Percentiles rank a stretch among this genome's conserved stretches.
phyloP scores from a whole-genome alignment of 1,140 invertebrate species.

The Thaumatotibia leucotreta region DNA sequence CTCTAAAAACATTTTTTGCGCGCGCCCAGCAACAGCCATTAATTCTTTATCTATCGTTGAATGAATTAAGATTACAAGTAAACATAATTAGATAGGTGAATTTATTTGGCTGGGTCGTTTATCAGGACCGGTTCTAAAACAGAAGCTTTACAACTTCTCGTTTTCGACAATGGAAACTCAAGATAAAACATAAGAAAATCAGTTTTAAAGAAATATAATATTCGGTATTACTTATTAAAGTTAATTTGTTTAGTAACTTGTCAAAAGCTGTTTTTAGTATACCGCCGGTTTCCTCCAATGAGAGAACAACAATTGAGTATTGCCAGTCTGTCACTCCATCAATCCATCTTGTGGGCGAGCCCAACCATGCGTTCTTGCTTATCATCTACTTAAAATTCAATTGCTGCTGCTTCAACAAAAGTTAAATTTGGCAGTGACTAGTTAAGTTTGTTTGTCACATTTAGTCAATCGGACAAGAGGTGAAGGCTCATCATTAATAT shows the following conservation, averaged over 20 bases:
- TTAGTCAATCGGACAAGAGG: not conserved
- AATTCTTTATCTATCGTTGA: not conserved
- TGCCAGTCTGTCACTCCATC: too few relatives aligned
- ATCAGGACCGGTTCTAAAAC: not conserved
- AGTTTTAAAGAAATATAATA: not conserved
- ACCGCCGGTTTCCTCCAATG: too few relatives aligned
- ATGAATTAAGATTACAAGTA: not conserved
- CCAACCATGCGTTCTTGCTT: too few relatives aligned
- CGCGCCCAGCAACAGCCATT: slow-evolving; percentile 2
- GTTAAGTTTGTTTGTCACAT: slow-evolving; percentile 2
- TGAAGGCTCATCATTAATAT: slow-evolving; percentile 12
- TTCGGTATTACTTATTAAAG: not conserved
- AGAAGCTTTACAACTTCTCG: not conserved
- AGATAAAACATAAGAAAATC: not conserved
- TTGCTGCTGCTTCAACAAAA: not conserved
- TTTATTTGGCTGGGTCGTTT: not conserved
- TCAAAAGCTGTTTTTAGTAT: too few relatives aligned
- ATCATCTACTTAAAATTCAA: too few relatives aligned
- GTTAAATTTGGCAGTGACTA: not conserved
- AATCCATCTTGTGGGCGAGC: too few relatives aligned
- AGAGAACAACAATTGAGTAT: too few relatives aligned
- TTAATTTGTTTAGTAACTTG: too few relatives aligned
- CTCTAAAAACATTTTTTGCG: not conserved
- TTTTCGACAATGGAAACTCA: not conserved
- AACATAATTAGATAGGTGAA: not conserved